Base-by-base conservation (phyloP, 1,140 invertebrate species). In the Achatina immaculata region DNA sequence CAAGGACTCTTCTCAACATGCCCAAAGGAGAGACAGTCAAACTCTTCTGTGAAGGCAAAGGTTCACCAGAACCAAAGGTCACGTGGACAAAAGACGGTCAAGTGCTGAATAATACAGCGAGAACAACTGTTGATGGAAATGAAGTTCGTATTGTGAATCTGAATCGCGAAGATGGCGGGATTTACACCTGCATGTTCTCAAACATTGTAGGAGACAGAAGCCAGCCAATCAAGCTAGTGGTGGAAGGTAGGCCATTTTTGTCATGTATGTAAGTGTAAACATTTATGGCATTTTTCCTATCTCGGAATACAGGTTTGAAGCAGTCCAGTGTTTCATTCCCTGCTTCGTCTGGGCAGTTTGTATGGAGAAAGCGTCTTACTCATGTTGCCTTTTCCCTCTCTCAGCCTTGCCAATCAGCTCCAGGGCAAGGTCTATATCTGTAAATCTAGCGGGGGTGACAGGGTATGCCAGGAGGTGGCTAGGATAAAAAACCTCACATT, bases 151-250 rank as follows among this genome's bases (percentile, higher is more conserved):
- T 99, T 89, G 95, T 94, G 83, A 96, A 95, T 89, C 95, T 98
- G 86, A 94, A 96, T 84, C 95, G 95, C 90, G 95, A 96, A 86
- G 97, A 99, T 90, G 97, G 98, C 84, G 97, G 97, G 28, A 96
- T 98, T 91, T 99, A 98, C 90, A 96, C 95, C 77, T 98, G 97
- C 92, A 95, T 96, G 85, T 97, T 97, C 82, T 94, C 95, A 81
- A 99, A 99, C 92, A 95, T 95, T 83, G 96, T 98, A 92, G 97
- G 97, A 40, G 95, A 96, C 91, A 96, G 98, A 82, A 96, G 95
- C 87, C 96, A 98, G 91, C 97, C 95, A 43, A 96, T 97, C 71
- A 94, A 97, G 90, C 95, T 99, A 87, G 96, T 98, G 89, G 96
- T 98, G 89, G 97, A 97, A 88, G 97, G 97, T 93, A 94, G 94